Evolutionary conservation across 2,113 vertebrate genomes (phyloP).

Genomic region (Saiga tatarica): DNA sequence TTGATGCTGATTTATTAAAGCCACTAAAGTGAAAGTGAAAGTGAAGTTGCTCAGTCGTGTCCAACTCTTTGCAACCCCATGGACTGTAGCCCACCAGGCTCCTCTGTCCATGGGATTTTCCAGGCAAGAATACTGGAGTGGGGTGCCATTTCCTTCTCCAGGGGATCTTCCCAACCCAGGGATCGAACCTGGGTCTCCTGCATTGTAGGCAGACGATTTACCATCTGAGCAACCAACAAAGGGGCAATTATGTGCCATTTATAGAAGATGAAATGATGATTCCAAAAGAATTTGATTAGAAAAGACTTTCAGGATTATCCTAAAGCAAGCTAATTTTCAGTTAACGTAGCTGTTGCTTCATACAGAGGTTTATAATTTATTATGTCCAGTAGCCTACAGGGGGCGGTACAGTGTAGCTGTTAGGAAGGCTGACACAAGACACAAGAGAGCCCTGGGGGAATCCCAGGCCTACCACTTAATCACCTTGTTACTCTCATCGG

Average conservation of each 20-base stretch:
- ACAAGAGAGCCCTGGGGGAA: neutral
- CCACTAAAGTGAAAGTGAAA: neutral
- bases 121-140: too few relatives aligned
- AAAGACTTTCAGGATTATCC: neutral
- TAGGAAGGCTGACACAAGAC: neutral
- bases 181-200: accelerated
- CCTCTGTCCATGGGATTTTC: too few relatives aligned
- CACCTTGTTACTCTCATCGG: neutral
- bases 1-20: neutral
- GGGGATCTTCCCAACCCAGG: neutral
- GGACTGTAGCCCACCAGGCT: too few relatives aligned
- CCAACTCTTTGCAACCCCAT: too few relatives aligned
- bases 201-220: neutral
- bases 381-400: too few relatives aligned
- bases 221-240: neutral
- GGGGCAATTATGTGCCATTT: neutral
- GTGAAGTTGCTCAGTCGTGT: too few relatives aligned
- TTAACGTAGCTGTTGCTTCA: neutral
- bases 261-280: neutral
- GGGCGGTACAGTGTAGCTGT: too few relatives aligned
- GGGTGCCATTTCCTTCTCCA: too few relatives aligned
- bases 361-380: too few relatives aligned
- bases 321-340: neutral
- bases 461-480: too few relatives aligned
- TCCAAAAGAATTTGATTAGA: neutral